Conservation (phyloP, 2,797 vertebrate genomes). For the Myotis findleyi region DNA sequence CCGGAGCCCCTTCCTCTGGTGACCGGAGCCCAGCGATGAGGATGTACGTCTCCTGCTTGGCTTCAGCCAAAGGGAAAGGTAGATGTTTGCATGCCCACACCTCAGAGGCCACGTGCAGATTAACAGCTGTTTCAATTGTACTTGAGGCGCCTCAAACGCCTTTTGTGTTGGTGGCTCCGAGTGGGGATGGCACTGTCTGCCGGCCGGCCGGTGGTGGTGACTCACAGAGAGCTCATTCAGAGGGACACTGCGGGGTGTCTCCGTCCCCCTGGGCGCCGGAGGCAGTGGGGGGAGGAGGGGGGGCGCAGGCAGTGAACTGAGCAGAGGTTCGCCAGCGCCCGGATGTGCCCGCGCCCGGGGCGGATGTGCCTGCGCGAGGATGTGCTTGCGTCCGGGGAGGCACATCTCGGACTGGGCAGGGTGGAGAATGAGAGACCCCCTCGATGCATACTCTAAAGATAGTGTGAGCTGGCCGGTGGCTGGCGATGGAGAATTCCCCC, state of each 20-base stretch:
- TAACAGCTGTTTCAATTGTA: constrained; percentile 73
- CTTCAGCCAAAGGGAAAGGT: constrained; percentile 69
- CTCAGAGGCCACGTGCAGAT: constrained; percentile 57
- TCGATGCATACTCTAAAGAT: constrained; percentile 63
- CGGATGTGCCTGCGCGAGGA: neutral
- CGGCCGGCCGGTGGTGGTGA: constrained; percentile 61
- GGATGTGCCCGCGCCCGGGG: neutral
- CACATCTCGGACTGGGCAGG: neutral
- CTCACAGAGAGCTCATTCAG: constrained; percentile 71
- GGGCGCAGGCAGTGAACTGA: constrained; percentile 62
- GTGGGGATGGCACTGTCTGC: neutral
- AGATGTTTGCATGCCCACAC: constrained; percentile 6
- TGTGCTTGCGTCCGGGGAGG: neutral
- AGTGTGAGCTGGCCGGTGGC: constrained; percentile 50
- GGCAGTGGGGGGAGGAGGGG: too few species aligned
- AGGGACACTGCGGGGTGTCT: neutral
- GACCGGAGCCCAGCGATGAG: neutral
- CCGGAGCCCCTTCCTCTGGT: neutral
- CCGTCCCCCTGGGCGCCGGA: neutral
- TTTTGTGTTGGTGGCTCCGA: constrained; percentile 62
- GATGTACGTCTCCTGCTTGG: constrained; percentile 55
- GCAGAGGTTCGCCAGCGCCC: neutral
- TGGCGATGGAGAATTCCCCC: constrained; percentile 1
- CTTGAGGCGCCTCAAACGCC: constrained; percentile 50
- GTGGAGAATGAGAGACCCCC: constrained; percentile 46